Evolutionary conservation across 1,140 invertebrate species (phyloP).

Genomic region (Bombus vancouverensis): DNA sequence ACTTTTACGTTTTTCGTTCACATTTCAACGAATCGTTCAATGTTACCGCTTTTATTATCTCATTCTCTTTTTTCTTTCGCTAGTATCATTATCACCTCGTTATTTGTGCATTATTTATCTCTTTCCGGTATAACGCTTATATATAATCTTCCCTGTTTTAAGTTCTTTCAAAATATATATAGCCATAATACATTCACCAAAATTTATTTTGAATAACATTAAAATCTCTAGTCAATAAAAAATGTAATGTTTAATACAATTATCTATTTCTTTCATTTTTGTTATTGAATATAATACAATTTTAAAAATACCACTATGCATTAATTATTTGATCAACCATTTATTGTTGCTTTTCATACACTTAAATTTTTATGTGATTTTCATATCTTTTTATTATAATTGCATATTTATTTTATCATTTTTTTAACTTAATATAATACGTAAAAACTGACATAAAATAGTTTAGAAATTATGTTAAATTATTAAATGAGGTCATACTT

Average conservation of each 20-base stretch:
- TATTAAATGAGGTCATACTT: neutral
- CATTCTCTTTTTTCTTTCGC: neutral
- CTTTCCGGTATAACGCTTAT: constrained; percentile 15
- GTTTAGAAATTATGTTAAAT: neutral
- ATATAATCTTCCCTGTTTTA: neutral
- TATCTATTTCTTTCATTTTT: neutral
- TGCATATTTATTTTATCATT: neutral
- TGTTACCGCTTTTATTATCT: neutral
- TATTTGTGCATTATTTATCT: constrained; percentile 21
- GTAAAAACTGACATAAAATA: neutral
- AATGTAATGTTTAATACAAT: neutral
- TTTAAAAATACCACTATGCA: neutral
- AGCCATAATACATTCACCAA: neutral
- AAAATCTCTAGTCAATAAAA: constrained; percentile 16
- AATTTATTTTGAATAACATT: neutral
- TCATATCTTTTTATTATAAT: neutral
- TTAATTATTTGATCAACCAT: neutral
- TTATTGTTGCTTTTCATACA: neutral
- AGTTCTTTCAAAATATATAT: neutral
- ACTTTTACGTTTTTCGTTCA: neutral
- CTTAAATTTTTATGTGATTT: neutral
- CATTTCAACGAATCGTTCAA: neutral
- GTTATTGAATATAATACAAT: neutral
- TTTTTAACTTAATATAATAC: neutral
- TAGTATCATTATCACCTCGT: neutral